Conservation (phyloP, 2,888 invertebrate genomes). For the Lissonota sp. region DNA sequence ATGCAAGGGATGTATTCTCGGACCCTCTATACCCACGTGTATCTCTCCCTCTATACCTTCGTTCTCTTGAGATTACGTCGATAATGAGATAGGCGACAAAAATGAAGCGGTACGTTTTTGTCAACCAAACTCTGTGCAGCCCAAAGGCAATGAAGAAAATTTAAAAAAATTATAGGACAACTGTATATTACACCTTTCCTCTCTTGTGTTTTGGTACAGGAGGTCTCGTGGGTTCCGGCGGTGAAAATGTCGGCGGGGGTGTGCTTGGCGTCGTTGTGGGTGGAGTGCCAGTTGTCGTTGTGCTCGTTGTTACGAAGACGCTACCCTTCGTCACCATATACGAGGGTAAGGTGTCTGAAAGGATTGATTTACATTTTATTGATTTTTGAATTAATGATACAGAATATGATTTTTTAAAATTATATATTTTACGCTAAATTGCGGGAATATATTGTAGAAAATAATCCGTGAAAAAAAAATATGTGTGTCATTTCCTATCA, state of each 20-base stretch:
- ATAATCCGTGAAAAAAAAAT: too few relatives aligned
- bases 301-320: constrained; percentile 78
- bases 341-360: constrained; percentile 85
- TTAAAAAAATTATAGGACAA: too few relatives aligned
- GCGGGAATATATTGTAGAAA: too few relatives aligned
- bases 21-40: background rate
- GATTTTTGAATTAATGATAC: too few relatives aligned
- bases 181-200: too few relatives aligned
- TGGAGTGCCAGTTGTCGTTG: constrained; percentile 85
- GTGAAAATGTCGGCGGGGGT: constrained; percentile 81
- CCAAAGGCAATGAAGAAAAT: too few relatives aligned
- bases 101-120: constrained; percentile 5
- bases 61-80: constrained; percentile 16
- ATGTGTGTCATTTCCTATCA: too few relatives aligned
- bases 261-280: constrained; percentile 84
- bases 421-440: too few relatives aligned
- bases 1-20: background rate
- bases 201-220: constrained; percentile 90
- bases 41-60: background rate
- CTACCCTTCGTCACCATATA: constrained; percentile 82
- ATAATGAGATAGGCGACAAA: constrained; percentile 37
- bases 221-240: constrained; percentile 85
- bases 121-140: too few relatives aligned
- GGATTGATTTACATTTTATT: background rate
- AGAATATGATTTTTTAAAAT: too few relatives aligned